Evolutionary conservation across 2,888 invertebrate genomes (phyloP).

Genomic region (Dichetophora obliterata): DNA sequence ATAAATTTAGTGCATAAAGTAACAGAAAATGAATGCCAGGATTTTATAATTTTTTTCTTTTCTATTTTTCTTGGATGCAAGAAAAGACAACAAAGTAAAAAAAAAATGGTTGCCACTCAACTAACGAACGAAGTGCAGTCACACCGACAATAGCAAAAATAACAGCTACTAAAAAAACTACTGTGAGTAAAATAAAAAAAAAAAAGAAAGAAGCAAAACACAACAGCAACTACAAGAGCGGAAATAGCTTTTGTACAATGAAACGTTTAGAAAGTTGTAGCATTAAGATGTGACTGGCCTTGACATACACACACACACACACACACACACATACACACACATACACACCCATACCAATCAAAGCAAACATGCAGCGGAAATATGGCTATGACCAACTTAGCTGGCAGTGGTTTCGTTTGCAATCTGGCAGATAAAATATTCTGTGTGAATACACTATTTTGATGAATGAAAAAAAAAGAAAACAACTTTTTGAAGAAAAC

Average conservation of each 20-base stretch:
- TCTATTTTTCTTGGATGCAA: neutral
- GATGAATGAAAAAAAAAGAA: too few species aligned
- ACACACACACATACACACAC: neutral
- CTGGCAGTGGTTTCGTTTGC: too few species aligned
- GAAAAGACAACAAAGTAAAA: neutral
- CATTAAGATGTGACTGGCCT: neutral
- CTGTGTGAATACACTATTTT: too few species aligned
- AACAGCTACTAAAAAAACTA: neutral
- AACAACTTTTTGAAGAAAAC: too few species aligned
- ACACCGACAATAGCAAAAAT: neutral
- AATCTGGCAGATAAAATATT: too few species aligned
- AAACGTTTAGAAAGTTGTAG: too few species aligned
- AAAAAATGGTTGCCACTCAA: neutral
- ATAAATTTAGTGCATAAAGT: too few species aligned
- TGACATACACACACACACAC: neutral
- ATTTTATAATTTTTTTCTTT: neutral
- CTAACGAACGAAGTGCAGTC: neutral
- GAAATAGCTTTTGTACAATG: neutral
- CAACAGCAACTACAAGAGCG: neutral
- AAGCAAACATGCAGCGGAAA: too few species aligned
- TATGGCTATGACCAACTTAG: too few species aligned
- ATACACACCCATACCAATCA: too few species aligned
- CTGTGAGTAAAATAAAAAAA: too few species aligned
- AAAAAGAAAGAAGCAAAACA: too few species aligned
- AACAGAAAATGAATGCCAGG: neutral